Conservation (phyloP, 2,888 invertebrate genomes). For the Ennomos quercinarius region DNA sequence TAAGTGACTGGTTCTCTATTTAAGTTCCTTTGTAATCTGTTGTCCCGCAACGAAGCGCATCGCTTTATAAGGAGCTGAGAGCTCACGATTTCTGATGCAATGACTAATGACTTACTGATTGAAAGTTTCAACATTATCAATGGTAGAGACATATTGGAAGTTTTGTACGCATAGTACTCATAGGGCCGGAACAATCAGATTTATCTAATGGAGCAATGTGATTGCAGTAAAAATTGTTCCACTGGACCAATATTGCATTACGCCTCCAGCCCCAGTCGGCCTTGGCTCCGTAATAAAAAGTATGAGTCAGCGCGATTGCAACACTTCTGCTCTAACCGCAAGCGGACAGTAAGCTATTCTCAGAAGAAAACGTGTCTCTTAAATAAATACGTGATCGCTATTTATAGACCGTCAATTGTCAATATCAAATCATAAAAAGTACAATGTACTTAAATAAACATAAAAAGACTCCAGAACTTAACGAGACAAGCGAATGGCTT, state of each 20-base stretch:
- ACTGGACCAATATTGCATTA: conserved; percentile 62
- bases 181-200: conserved; percentile 52
- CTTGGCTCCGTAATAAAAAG: conserved; percentile 66
- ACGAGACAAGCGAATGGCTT: conserved; percentile 48
- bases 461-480: conserved; percentile 24
- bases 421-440: conserved; percentile 27
- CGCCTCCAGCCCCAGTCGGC: conserved; percentile 56
- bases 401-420: conserved; percentile 30
- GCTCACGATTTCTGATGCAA: conserved; percentile 36
- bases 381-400: conserved; percentile 42
- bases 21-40: conserved; percentile 46
- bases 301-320: conserved; percentile 67
- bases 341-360: conserved; percentile 49
- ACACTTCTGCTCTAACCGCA: conserved; percentile 46
- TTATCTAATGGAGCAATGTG: conserved; percentile 57
- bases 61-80: conserved; percentile 29
- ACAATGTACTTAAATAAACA: conserved; percentile 22
- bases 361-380: conserved; percentile 48
- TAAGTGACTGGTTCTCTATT: conserved; percentile 60
- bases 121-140: conserved; percentile 22
- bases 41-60: conserved; percentile 39
- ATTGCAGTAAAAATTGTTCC: conserved; percentile 60
- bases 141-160: conserved; percentile 18
- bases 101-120: conserved; percentile 35
- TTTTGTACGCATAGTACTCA: conserved; percentile 47